Base-by-base conservation (phyloP, 1,140 invertebrate species). In the Ptiloglossa arizonensis region DNA sequence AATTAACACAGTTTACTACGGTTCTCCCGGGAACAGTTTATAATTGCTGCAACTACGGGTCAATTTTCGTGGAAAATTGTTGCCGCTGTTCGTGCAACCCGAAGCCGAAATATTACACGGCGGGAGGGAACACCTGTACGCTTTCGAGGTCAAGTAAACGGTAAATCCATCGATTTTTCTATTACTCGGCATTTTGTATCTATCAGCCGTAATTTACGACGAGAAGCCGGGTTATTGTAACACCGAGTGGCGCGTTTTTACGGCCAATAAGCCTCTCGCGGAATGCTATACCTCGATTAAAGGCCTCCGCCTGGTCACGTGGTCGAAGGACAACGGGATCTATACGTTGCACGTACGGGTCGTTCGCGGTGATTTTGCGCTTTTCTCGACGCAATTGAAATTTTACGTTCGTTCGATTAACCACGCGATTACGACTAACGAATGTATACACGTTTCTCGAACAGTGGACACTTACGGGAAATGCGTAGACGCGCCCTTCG, bases 191-290 rank as follows among this genome's bases (percentile, higher is more conserved):
- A n/a, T 17, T 50, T 17, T 1, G 48, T n/a, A n/a, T n/a, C 48
- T 5, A 50, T 50, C 48, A 6, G 4, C 6, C 19, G n/a, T n/a
- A 50, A n/a, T 63, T 63, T 63, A 66, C 11, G 17, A 50, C 1
- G 60, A 44, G 8, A 48, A 22, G 9, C 6, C 3, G 2, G 15
- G 5, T 63, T n/a, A 0, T 19, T 1, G 4, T 5, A 5, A 29
- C 17, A 44, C 3, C 1, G 13, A 13, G n/a, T 50, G 48, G n/a
- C 1, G 13, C 24, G 27, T 50, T 64, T 50, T 48, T 66, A 66
- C 9, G 41, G n/a, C 17, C 60, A 46, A 29, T 63, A 63, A 44
- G 22, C 59, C 41, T n/a, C n/a, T n/a, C n/a, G n/a, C n/a, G n/a
- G n/a, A n/a, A n/a, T n/a, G 1, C 38, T 24, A 24, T 17, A 17